Conservation (phyloP, 2,113 vertebrate species). For the Cettia cetti region DNA sequence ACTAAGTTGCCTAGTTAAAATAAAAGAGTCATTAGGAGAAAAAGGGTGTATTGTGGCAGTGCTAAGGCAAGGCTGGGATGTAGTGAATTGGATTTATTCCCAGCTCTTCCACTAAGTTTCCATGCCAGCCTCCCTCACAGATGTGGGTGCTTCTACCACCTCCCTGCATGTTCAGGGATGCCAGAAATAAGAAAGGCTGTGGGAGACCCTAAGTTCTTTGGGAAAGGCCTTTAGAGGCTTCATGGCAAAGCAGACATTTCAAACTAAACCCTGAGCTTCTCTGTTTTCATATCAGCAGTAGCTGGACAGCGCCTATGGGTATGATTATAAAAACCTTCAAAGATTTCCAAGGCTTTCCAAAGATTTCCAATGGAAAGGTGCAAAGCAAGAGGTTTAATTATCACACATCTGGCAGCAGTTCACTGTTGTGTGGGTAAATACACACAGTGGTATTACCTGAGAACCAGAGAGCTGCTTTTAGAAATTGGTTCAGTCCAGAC, state of each 20-base stretch:
- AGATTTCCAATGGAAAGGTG: neutral
- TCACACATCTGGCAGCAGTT: neutral
- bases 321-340: neutral
- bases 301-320: neutral
- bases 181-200: neutral
- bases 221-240: neutral
- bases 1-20: slow-evolving; percentile 85
- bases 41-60: neutral
- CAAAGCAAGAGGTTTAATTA: neutral
- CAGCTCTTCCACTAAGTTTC: neutral
- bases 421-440: neutral
- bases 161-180: neutral
- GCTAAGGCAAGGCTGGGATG: neutral
- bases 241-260: neutral
- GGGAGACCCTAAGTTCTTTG: neutral
- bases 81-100: neutral
- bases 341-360: neutral
- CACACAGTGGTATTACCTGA: neutral
- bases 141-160: neutral
- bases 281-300: neutral
- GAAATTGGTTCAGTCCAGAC: neutral
- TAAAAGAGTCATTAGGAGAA: neutral
- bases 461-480: neutral
- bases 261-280: neutral
- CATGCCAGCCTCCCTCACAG: neutral